Evolutionary conservation across 2,888 invertebrate genomes (phyloP), one percentile per base, ranked within the genome.

Genomic region (Drosophila anceps): DNA sequence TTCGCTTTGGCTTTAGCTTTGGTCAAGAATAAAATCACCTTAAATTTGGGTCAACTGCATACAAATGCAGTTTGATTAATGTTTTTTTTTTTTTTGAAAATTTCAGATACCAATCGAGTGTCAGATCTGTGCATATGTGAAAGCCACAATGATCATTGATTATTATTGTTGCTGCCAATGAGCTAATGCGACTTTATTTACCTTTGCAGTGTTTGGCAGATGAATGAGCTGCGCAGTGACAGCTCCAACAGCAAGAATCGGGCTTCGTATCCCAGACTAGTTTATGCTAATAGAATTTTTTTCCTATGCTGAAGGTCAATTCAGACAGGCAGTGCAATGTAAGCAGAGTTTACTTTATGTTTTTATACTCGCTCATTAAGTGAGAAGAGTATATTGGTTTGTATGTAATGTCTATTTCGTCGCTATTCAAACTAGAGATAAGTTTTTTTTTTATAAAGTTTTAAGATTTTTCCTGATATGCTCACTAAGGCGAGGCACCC

Each of bases 21-120:
- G 61, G 54, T 53, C 54, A 37, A 35, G 44, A 54, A 51, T 20
- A 53, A 66, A 67, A 59, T 33, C 50, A 43, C 15, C 27, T 12
- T 9, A 13, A 24, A 70, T 76, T 64, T 41, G 54, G 79, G 76
- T 79, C 79, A 74, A 60, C 54, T 79, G 79, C 61, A 63, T 39
- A 18, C 33, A 55, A 50, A 59, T 33, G 62, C 44, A 35, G 70
- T 71, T 53, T 76, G 44, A 59, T 31, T 43, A 53, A 57, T 54
- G 29, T 61, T 43, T 7, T 27, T n/a, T n/a, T n/a, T n/a, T n/a
- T n/a, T n/a, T n/a, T n/a, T n/a, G n/a, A n/a, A n/a, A n/a, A n/a
- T n/a, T n/a, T 18, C 10, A 44, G 44, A 37, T 10, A 27, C 20
- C 41, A 57, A 54, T 53, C 59, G 63, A 70, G 31, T 41, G 51